phyloP scores from a whole-genome alignment of 2,888 invertebrate species.

The Rotaria magnacalcarata region DNA sequence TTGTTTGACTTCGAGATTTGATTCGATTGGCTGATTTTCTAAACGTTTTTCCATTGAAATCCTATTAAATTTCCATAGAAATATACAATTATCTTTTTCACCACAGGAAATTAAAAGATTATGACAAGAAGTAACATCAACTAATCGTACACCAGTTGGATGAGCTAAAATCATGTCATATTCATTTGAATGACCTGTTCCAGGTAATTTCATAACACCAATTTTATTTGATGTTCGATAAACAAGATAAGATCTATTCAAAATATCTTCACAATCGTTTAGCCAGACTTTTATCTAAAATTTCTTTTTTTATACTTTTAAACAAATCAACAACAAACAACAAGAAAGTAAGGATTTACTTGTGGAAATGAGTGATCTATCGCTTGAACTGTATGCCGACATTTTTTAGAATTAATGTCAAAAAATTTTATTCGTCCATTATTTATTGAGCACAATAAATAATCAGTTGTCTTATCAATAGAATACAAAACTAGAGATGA shows the following conservation, averaged over 20 bases:
- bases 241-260: neutral
- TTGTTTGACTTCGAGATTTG: neutral
- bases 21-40: neutral
- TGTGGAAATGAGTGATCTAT: neutral
- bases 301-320: too few relatives aligned
- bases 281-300: neutral
- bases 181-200: constrained; percentile 11
- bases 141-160: neutral
- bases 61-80: neutral
- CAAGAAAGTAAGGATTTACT: neutral
- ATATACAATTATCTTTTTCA: constrained; percentile 28
- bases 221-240: neutral
- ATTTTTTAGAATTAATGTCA: neutral
- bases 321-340: too few relatives aligned
- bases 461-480: neutral
- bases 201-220: constrained; percentile 27
- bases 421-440: constrained; percentile 6
- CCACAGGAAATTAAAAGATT: constrained; percentile 5
- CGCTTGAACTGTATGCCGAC: neutral
- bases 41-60: neutral
- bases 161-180: constrained; percentile 32
- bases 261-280: neutral
- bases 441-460: constrained; percentile 7
- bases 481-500: neutral
- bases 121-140: neutral